A percentile compares a stretch with the other conserved stretches of the same genome.
These are phyloP conservation scores for Drosophila flavopinicola DNA, from an alignment of 2,888 invertebrate species.

Conservation along the genomic window DNA sequence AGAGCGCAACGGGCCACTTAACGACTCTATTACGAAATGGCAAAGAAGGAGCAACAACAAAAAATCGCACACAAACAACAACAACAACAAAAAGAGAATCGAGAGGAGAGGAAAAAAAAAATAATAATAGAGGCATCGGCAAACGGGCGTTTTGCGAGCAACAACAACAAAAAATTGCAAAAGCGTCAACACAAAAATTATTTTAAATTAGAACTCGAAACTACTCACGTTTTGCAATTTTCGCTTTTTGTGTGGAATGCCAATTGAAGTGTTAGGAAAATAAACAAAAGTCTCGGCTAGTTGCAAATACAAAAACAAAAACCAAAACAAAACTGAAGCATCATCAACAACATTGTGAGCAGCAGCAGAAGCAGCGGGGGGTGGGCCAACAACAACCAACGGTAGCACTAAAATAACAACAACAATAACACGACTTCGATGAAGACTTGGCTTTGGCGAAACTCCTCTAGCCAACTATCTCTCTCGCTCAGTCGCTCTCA, in stretches of 20 bases:
- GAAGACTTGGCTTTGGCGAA: conserved; percentile 46
- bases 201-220: conserved; percentile 81
- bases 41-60: conserved; percentile 41
- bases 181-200: conserved; percentile 81
- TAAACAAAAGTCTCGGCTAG: conserved; percentile 77
- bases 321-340: conserved; percentile 69
- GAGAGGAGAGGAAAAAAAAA: conserved; percentile 43
- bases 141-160: conserved; percentile 58
- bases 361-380: conserved; percentile 17
- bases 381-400: conserved; percentile 50
- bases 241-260: conserved; percentile 81
- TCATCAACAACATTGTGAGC: conserved; percentile 61
- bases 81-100: conserved; percentile 29
- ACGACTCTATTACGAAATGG: conserved; percentile 81
- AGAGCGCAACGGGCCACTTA: conserved; percentile 79
- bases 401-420: conserved; percentile 79
- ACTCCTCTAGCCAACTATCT: conserved; percentile 17
- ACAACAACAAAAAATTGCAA: conserved; percentile 63
- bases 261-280: conserved; percentile 81
- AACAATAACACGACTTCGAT: conserved; percentile 75
- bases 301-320: conserved; percentile 59
- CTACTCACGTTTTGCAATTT: conserved; percentile 81
- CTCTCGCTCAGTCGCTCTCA: conserved; percentile 1
- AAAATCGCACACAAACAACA: too few relatives aligned
- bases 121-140: conserved; percentile 54